Evolutionary conservation across 2,113 vertebrate genomes (phyloP).

Genomic region (Laterallus jamaicensis): DNA sequence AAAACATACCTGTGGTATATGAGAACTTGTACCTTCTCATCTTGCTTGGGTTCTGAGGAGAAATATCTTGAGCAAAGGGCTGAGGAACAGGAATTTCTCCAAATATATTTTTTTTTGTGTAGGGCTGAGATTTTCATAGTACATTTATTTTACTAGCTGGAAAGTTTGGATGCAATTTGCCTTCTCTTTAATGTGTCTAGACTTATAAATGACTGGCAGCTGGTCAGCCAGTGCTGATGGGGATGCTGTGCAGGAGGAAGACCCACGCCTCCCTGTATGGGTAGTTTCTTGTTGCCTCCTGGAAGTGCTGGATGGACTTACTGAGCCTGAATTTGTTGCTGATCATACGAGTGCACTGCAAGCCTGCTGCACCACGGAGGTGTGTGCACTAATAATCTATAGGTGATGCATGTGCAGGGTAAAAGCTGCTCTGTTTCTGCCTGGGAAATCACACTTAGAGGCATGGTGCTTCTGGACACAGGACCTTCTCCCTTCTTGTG

Average conservation of each 20-base stretch:
- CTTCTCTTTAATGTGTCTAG: background rate
- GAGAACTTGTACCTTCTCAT: background rate
- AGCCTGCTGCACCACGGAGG: accelerated
- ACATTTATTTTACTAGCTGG: background rate
- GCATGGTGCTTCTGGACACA: accelerated
- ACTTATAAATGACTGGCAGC: background rate
- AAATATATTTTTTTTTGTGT: background rate
- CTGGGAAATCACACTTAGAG: background rate
- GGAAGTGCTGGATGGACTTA: background rate
- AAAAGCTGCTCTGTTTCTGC: background rate
- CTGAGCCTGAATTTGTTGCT: background rate
- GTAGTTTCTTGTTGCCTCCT: background rate
- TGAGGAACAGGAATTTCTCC: background rate
- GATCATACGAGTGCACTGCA: background rate
- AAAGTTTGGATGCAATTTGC: background rate
- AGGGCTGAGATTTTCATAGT: background rate
- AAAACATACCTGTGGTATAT: background rate
- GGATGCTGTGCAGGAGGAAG: accelerated
- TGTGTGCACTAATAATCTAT: background rate
- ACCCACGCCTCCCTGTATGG: accelerated
- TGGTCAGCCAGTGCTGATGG: background rate
- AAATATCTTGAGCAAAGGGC: background rate
- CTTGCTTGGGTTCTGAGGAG: background rate
- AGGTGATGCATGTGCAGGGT: accelerated
- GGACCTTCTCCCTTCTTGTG: background rate